Percentiles rank a stretch among this genome's conserved stretches.
Evolutionary conservation across 2,113 vertebrate species (phyloP).

Genomic region (Sterrhoptilus dennistouni): DNA sequence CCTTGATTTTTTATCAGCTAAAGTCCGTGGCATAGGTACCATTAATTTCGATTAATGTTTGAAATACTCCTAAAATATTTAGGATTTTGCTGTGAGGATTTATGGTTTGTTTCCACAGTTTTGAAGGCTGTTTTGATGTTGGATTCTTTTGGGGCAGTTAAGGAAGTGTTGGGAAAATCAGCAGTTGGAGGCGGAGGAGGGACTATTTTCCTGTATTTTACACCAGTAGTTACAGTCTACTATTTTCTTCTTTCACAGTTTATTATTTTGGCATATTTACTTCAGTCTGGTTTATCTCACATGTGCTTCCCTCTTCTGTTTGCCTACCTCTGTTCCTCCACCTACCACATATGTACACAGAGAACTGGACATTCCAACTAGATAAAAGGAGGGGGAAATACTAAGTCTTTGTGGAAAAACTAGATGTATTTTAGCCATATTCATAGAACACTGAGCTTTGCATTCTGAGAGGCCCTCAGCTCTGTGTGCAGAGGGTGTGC

Average conservation of each 20-base stretch:
- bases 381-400: not conserved
- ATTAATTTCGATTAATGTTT: not conserved
- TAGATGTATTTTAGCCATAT: not conserved
- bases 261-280: not conserved
- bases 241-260: not conserved
- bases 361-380: not conserved
- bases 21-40: not conserved
- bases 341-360: not conserved
- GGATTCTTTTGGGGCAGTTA: not conserved
- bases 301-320: not conserved
- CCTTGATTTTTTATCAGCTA: not conserved
- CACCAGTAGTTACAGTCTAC: not conserved
- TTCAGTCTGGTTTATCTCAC: not conserved
- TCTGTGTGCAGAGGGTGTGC: not conserved
- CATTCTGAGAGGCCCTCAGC: not conserved
- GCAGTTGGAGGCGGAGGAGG: not conserved
- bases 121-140: not conserved
- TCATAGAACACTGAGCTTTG: not conserved
- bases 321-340: not conserved
- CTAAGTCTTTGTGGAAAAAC: not conserved
- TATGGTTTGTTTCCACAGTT: not conserved
- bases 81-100: not conserved
- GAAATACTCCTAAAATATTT: not conserved
- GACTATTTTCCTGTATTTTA: not conserved
- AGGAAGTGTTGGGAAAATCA: not conserved